A percentile compares a stretch with the other conserved stretches of the same genome.
These are phyloP conservation scores for Drosophila quadrilineata DNA, from an alignment of 1,140 invertebrate species.

Conservation along the genomic window DNA sequence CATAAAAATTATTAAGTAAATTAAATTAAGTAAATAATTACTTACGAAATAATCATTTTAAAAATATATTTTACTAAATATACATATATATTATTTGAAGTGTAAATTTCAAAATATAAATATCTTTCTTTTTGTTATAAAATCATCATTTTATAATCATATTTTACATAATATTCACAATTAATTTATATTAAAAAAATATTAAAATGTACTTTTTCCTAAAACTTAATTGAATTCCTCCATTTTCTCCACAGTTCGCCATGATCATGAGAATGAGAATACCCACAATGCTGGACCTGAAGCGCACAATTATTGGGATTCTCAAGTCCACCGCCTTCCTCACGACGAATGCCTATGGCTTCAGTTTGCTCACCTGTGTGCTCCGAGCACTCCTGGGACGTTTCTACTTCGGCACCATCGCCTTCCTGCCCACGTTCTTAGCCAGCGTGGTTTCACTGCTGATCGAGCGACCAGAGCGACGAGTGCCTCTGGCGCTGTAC, in stretches of 20 bases:
- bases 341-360: constrained; percentile 87
- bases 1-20: too few species aligned
- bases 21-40: too few species aligned
- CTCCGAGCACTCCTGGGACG: constrained; percentile 84
- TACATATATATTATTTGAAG: too few species aligned
- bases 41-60: too few species aligned
- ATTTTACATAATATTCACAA: too few species aligned
- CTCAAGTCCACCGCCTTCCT: constrained; percentile 89
- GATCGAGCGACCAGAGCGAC: constrained; percentile 87
- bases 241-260: constrained; percentile 83
- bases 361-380: constrained; percentile 86
- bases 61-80: too few species aligned
- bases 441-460: constrained; percentile 86
- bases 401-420: constrained; percentile 86
- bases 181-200: too few species aligned
- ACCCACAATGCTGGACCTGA: constrained; percentile 84
- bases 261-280: constrained; percentile 86
- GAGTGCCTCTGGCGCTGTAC: constrained; percentile 87
- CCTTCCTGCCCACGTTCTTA: constrained; percentile 87
- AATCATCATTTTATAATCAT: too few species aligned
- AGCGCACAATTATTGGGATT: constrained; percentile 85
- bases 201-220: too few species aligned
- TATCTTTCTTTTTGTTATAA: too few species aligned
- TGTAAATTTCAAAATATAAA: too few species aligned
- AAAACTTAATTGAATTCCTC: background rate